Evolutionary conservation across 92 coral and sea anemone species (phyloP), one percentile per base, ranked within the genome.

Genomic region (Virgularia gustaviana): DNA sequence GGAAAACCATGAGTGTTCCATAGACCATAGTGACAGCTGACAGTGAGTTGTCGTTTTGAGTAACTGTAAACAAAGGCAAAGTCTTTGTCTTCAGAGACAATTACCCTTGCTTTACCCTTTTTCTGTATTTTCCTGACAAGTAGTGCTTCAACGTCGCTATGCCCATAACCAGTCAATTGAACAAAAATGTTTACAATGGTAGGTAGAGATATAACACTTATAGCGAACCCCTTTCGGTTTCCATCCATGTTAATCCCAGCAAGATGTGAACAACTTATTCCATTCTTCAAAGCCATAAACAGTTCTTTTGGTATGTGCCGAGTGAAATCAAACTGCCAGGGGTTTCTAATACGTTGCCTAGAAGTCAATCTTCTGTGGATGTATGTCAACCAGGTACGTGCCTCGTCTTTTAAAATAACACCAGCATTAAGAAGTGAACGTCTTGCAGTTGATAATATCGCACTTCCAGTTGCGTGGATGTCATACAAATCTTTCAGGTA

Each of bases 21-120:
- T 30, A 75, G 62, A 60, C 80, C 80, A 60, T 75, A 75, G 58
- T 75, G 72, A 54, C 62, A 75, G 45, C 54, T 44, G 63, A 75
- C 58, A 75, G 34, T 75, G 22, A 62, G 24, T 75, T 75, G 63
- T 49, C 73, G 54, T 58, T 75, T 45, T 28, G 80, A 75, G 33
- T 44, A 75, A 55, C 36, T 45, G 58, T 75, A 36, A 49, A 59
- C 34, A 45, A 73, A 58, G 25, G 55, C 57, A 55, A 75, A 75
- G 16, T 75, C 80, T 42, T 75, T 75, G 32, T 61, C 67, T 36
- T 55, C 70, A 37, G 72, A 61, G 58, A 75, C 57, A 75, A 75
- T 45, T 30, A 75, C 73, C 30, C 49, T 75, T 15, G 80, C 80
- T 47, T 20, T 75, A 35, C 72, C 80, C 35, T 75, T 75, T 62